Base-by-base conservation (phyloP, 2,888 invertebrate species). In the Gisinianus flammeolus region DNA sequence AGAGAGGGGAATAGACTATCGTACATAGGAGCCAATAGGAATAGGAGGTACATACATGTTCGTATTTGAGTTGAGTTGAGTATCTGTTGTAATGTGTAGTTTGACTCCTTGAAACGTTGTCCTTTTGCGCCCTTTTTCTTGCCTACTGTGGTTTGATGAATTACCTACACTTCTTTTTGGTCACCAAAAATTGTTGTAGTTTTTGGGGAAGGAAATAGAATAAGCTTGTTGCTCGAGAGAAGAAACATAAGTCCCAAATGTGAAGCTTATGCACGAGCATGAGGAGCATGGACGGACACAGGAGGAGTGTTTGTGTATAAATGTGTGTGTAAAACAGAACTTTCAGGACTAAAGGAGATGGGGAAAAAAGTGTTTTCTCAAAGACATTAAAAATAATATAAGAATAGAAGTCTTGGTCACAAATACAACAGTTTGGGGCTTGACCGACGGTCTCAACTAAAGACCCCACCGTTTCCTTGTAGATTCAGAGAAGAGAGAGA, bases 61-160 rank as follows among this genome's bases (percentile, higher is more conserved):
- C n/a, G n/a, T n/a, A n/a, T n/a, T n/a, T n/a, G n/a, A n/a, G n/a
- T n/a, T n/a, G n/a, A n/a, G n/a, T n/a, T n/a, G n/a, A n/a, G n/a
- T n/a, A n/a, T n/a, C n/a, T n/a, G n/a, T n/a, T n/a, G n/a, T n/a
- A 58, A n/a, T 24, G 62, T 62, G 62, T 62, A 62, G 62, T 62
- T 62, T 62, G 62, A 62, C 62, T 62, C 62, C 62, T 62, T 28
- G 26, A 28, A 62, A 62, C 24, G 12, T n/a, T 67, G 67, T 67
- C 67, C 12, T 26, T 70, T 70, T 54, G 70, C 54, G 62, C 76
- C 56, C 31, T 69, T 79, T 77, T 80, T 79, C 77, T 76, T 81
- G 78, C 81, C 81, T 73, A 77, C 82, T 83, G 84, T 80, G 84
- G 84, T 84, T 84, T 84, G 84, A 84, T 84, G 83, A 82, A 84